phyloP scores from a whole-genome alignment of 1,140 invertebrate species.

The Theocolax elegans region DNA sequence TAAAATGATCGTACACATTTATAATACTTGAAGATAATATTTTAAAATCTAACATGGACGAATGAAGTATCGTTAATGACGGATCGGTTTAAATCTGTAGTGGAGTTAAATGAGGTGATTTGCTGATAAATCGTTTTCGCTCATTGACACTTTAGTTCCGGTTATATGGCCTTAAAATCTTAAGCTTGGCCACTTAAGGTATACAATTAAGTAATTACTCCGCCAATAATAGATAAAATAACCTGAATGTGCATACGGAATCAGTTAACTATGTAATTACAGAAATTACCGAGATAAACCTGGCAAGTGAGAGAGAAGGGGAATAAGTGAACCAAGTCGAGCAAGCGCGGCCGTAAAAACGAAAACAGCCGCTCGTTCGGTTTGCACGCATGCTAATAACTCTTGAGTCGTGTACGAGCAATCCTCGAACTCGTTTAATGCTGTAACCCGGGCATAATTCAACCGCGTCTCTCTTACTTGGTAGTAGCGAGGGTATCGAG shows the following conservation, averaged over 20 bases:
- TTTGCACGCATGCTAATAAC: slow-evolving; percentile 15
- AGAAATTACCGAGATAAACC: not conserved
- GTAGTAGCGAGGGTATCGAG: not conserved
- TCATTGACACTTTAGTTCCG: slow-evolving; percentile 26
- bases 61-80: too few relatives aligned
- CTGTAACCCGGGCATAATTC: slow-evolving; percentile 15
- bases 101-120: too few relatives aligned
- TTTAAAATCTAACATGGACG: too few relatives aligned
- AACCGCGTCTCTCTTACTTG: not conserved
- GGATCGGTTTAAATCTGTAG: too few relatives aligned
- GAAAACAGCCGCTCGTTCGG: slow-evolving; percentile 9
- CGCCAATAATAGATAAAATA: slow-evolving; percentile 23
- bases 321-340: not conserved
- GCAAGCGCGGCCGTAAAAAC: not conserved
- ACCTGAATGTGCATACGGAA: slow-evolving; percentile 4
- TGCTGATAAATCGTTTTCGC: slow-evolving; percentile 18
- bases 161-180: not conserved
- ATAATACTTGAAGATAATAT: too few relatives aligned
- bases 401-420: not conserved
- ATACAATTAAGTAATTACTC: slow-evolving; percentile 22
- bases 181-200: not conserved
- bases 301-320: not conserved
- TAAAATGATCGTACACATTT: too few relatives aligned
- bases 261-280: slow-evolving; percentile 31
- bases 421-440: not conserved